A percentile compares a stretch with the other conserved stretches of the same genome.
These are phyloP conservation scores for Diachasma alloeum DNA, from an alignment of 1,140 invertebrate genomes.

Conservation along the genomic window DNA sequence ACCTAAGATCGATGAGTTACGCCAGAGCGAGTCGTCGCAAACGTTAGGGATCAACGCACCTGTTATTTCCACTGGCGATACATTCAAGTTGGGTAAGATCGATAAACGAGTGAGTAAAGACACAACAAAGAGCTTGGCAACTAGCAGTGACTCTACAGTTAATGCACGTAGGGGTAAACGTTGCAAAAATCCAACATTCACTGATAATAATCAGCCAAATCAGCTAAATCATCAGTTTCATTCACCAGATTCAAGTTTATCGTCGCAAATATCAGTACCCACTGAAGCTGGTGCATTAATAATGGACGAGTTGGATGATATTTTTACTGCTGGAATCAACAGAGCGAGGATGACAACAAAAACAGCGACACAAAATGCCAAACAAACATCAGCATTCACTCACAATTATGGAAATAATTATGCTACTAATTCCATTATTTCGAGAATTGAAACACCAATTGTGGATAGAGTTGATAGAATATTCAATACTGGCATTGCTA, in stretches of 20 bases:
- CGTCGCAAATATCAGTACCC: not conserved
- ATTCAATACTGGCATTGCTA: constrained; percentile 52
- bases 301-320: constrained; percentile 43
- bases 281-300: constrained; percentile 21
- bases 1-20: not conserved
- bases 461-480: constrained; percentile 41
- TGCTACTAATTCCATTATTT: not conserved
- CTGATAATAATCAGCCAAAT: not conserved
- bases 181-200: not conserved
- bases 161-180: not conserved
- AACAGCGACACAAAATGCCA: not conserved
- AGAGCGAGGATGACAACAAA: constrained; percentile 22
- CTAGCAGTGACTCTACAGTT: not conserved
- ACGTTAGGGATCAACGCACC: not conserved
- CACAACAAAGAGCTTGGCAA: not conserved
- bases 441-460: constrained; percentile 19
- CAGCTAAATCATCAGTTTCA: not conserved
- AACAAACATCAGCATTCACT: not conserved
- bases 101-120: constrained; percentile 26
- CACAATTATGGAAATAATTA: not conserved
- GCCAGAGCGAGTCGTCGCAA: constrained; percentile 5
- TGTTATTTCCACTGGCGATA: not conserved
- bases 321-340: constrained; percentile 41
- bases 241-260: not conserved
- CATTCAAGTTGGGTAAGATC: constrained; percentile 3